Percentiles rank a stretch among this genome's conserved stretches.
Evolutionary conservation across 2,113 vertebrate species (phyloP).

Genomic region (Prietella phreatophila): DNA sequence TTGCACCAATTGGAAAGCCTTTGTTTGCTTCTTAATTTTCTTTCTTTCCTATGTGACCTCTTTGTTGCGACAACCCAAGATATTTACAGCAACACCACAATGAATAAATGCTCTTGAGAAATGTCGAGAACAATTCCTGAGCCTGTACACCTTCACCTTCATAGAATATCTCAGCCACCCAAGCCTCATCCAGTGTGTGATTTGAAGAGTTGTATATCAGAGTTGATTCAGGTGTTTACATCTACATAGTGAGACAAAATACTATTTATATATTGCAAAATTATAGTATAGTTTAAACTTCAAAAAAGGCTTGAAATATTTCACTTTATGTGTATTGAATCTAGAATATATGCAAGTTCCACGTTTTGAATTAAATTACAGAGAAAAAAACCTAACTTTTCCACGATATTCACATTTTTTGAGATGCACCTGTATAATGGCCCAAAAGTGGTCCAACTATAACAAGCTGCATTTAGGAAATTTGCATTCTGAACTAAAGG

Average conservation of each 20-base stretch:
- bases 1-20: neutral
- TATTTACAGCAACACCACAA: slow-evolving; percentile 17
- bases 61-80: neutral
- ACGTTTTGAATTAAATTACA: too few relatives aligned
- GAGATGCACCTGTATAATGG: neutral
- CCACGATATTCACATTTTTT: too few relatives aligned
- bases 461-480: neutral
- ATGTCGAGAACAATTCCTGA: neutral
- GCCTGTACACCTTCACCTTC: neutral
- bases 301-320: too few relatives aligned
- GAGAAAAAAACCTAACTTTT: too few relatives aligned
- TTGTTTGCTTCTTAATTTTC: neutral
- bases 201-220: slow-evolving; percentile 4
- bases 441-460: neutral
- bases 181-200: neutral
- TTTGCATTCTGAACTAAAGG: too few relatives aligned
- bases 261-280: neutral
- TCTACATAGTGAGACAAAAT: neutral
- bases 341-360: too few relatives aligned
- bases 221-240: slow-evolving; percentile 10
- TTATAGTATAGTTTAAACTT: neutral
- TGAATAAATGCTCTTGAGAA: neutral
- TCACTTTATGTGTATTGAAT: too few relatives aligned
- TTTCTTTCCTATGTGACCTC: neutral
- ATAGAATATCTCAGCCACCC: neutral